Base-by-base conservation (phyloP, 2,797 vertebrate genomes). In the Lateolabrax maculatus region DNA sequence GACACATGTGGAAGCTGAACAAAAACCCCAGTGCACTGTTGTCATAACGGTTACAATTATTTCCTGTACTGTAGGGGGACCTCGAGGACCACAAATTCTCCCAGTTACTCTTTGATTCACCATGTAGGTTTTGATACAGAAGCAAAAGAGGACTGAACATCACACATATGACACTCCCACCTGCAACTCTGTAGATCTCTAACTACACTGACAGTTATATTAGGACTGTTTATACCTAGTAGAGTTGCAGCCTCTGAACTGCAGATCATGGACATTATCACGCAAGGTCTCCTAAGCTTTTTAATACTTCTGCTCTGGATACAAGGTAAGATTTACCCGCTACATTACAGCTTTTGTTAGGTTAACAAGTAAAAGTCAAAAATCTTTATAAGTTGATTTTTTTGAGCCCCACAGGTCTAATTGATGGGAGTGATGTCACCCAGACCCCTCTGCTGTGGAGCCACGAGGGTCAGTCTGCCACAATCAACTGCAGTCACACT, bases 401-500 rank as follows among this genome's bases (percentile, higher is more conserved):
- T n/a, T 48, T n/a, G 9, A n/a, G 3, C 37, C 18, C 31, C 44
- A 11, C 79, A 86, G 89, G 43, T 84, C n/a, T 48, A 19, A 39
- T 13, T 66, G 39, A 78, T 43, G 76, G 57, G 10, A 74, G 23
- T 66, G 71, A 76, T 58, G 90, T 93, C 52, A 74, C 10, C 0
- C 89, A 93, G 82, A 68, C 27, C 0, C 66, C 53, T 19, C 46
- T 53, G 67, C 39, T 91, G 46, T 90, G 78, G 84, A n/a, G 0
- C 21, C 0, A 1, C 0, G 4, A 29, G 56, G 71, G 68, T 8
- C 31, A 63, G 13, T 60, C 70, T 67, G 88, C 71, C 5, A 79
- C 76, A 0, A 83, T 93, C 16, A 16, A 81, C 43, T 94, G 92
- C 79, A 84, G n/a, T 2, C 91, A 94, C 2, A 87, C 23, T 1